These are phyloP conservation scores for Catamblyrhynchus diadema DNA, from an alignment of 2,797 vertebrate genomes.

Conservation along the genomic window DNA sequence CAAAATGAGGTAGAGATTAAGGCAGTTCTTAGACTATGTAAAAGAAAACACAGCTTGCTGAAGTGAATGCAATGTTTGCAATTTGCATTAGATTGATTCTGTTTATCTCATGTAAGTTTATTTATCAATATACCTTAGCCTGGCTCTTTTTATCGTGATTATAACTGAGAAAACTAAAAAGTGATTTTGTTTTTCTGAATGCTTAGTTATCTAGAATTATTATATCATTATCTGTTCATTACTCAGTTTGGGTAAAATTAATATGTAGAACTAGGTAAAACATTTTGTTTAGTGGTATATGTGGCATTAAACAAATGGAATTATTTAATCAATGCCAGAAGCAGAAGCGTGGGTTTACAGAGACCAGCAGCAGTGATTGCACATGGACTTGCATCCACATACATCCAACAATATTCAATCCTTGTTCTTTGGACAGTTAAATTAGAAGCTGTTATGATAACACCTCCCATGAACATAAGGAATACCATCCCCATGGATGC, in stretches of 20 bases:
- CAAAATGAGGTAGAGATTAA: neutral
- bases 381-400: neutral
- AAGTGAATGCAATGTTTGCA: neutral
- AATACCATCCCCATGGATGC: neutral
- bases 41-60: neutral
- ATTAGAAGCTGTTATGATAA: neutral
- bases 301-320: neutral
- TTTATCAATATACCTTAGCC: neutral
- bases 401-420: neutral
- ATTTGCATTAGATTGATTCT: neutral
- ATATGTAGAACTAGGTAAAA: neutral
- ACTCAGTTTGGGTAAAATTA: neutral
- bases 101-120: neutral
- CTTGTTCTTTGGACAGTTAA: neutral
- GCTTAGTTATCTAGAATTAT: neutral
- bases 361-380: neutral
- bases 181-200: neutral
- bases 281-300: neutral
- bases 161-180: neutral
- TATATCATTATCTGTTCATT: neutral
- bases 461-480: neutral
- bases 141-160: neutral
- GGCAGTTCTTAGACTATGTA: neutral
- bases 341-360: rapidly evolving
- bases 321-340: neutral